Base-by-base conservation (phyloP, 2,113 vertebrate species). In the Oncorhynchus gorbuscha region DNA sequence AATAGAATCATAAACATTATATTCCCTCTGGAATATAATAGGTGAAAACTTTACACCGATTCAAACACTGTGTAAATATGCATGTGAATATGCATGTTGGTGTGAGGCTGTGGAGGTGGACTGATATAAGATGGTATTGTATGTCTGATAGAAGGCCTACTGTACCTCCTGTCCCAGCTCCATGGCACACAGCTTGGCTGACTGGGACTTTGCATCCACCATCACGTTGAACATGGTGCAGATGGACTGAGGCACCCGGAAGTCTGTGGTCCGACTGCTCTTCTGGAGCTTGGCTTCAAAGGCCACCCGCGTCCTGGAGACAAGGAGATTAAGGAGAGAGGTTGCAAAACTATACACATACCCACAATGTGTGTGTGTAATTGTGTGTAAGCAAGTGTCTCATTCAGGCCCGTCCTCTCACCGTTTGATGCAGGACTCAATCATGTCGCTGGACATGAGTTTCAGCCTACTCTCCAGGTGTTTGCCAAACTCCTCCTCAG, bases 151-250 rank as follows among this genome's bases (percentile, higher is more conserved):
- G 12, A 22, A 71, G 18, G 73, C 14, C 20, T 39, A 8, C 35
- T 6, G 20, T 96, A 99, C 98, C 97, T 99, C 98, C 93, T 98
- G 97, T 85, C 97, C 97, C 92, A 97, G 95, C 92, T 99, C 98
- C 96, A 99, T 94, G 88, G 95, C 95, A 91, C 98, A 99, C 87
- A 99, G 96, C 93, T 98, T 99, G 92, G 96, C 97, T 80, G 97
- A 97, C 87, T 99, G 97, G 87, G 94, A 95, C 92, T 95, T 99
- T 94, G 97, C 97, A 87, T 99, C 98, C 91, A 99, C 97, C 98
- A 99, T 99, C 91, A 99, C 97, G 75, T 99, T 99, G 92, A 99
- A 99, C 97, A 99, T 99, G 92, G 98, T 99, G 94, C 97, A 99
- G 95, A 99, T 96, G 88, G 98, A 99, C 91, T 99, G 98, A 64